Base-by-base conservation (phyloP, 1,140 invertebrate species). In the Habropoda laboriosa region DNA sequence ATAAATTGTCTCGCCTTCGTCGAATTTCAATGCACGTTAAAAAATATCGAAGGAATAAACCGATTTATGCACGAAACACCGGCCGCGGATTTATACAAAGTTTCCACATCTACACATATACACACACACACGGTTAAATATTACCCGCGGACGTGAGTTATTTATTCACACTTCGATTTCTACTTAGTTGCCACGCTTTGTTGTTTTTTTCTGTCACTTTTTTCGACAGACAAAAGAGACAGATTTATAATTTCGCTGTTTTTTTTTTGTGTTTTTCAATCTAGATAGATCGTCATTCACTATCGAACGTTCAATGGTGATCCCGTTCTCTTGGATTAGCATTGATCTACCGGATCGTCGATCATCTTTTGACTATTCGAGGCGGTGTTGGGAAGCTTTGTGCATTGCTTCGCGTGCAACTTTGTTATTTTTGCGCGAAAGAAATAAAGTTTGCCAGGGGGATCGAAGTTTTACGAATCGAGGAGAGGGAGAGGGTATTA, bases 1-100 rank as follows among this genome's bases (percentile, higher is more conserved):
- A 71, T 77, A 77, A 77, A 77, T 77, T 57, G 32, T 47, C 42
- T 16, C 42, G 5, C 21, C 16, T 7, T 32, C 12, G 40, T 55
- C 51, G 30, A n/a, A 30, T 73, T 47, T 73, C 71, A n/a, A 63
- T 38, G 57, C n/a, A n/a, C 35, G 66, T 58, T 57, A 58, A 71
- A 42, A 77, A 77, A 77, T 77, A 70, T 77, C 66, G 53, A 77
- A 77, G 42, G 53, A 77, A 70, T 71, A 49, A 49, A 71, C 66
- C 51, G 75, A 77, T 77, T 71, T 77, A 77, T 55, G 38, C 63
- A 21, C 42, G 55, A 13, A 45, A 66, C 24, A n/a, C 24, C 1
- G 24, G 24, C n/a, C n/a, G 12, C 32, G 67, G 67, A 75, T 75
- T 66, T 27, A 53, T 40, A 53, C 24, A 66, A 75, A 35, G 42